Evolutionary conservation across 1,140 invertebrate genomes (phyloP), one percentile per base, ranked within the genome.

Genomic region (Heliconius nattereri): DNA sequence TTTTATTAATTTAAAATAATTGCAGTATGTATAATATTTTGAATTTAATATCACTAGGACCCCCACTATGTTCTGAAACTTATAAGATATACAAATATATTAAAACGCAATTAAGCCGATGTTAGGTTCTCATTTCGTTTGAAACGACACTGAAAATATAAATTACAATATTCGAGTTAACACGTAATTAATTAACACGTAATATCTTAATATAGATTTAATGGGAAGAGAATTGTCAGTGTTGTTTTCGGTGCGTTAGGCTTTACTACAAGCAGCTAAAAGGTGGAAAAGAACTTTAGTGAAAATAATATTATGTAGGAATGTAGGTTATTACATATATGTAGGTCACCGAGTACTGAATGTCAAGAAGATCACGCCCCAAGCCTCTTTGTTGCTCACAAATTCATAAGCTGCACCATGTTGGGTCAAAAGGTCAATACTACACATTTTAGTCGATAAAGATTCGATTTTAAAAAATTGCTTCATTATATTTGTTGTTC

Each of bases 311-410:
- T 23, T 11, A 66, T 54, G 72, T 71, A 78, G 26, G 9, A 13
- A 78, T 32, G 45, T 73, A 54, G 19, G 35, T 57, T 60, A 37
- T 60, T 35, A 35, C 32, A 35, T 7, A 0, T 32, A 78, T 72
- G 60, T 85, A 86, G 85, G 85, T 86, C 83, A 86, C 13, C 29
- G 79, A 81, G 73, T 75, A 82, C 78, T 77, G 85, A 86, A 83
- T 86, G 85, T 78, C 85, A 78, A 74, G 80, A 80, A 70, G 78
- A 80, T 86, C 85, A 86, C 83, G 83, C 80, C 71, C 77, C 32
- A 57, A 16, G 60, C 23, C 52, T 54, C 13, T 74, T 35, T 71
- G 60, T 79, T 60, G 26, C 16, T 29, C 23, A 29, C 20, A 45
- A 75, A 79, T 75, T 75, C 49, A 23, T 60, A 75, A 60, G 8